These are phyloP conservation scores for Poecilobothrus nobilitatus DNA, from an alignment of 2,888 invertebrate species.

Conservation along the genomic window DNA sequence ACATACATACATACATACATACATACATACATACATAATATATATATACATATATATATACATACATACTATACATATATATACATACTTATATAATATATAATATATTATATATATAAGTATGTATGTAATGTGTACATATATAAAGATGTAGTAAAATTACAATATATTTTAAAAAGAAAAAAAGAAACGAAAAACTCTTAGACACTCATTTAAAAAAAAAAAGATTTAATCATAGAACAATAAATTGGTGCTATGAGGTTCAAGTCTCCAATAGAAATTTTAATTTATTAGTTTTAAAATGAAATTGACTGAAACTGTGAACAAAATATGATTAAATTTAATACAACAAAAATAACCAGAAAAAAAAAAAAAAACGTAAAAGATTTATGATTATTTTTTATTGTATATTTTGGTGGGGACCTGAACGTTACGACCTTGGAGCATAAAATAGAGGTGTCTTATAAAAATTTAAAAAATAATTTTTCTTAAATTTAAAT, in stretches of 20 bases:
- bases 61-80: no score
- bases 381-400: background rate
- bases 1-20: no score
- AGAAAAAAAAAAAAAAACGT: background rate
- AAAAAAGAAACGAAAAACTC: background rate
- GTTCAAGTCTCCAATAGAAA: constrained; percentile 1
- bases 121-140: background rate
- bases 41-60: no score
- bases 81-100: no score
- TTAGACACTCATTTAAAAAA: background rate
- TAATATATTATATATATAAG: no score
- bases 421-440: background rate
- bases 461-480: no score
- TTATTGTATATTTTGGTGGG: background rate
- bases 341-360: background rate
- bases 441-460: background rate
- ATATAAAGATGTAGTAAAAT: background rate
- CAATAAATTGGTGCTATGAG: background rate
- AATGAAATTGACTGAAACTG: no score
- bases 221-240: background rate
- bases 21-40: no score
- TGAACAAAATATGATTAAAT: no score
- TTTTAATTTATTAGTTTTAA: background rate
- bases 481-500: no score
- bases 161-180: background rate